Base-by-base conservation (phyloP, 2,797 vertebrate species). In the Salarias fasciatus region DNA sequence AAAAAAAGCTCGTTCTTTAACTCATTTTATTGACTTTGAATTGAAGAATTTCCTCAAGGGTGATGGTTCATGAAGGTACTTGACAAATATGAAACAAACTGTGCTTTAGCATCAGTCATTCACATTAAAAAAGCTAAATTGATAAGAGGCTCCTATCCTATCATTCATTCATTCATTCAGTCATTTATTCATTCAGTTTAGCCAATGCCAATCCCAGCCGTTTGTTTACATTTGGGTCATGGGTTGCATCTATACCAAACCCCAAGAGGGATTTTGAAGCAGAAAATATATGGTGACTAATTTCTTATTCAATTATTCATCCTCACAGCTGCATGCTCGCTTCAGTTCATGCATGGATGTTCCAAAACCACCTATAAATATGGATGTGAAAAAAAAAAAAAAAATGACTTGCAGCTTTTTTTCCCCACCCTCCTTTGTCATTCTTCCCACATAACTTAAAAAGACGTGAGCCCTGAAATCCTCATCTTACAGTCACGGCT, bases 391-490 rank as follows among this genome's bases (percentile, higher is more conserved):
- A 56, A 64, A 24, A 3, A 24, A 24, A 3, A 24, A 24, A 2
- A 24, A 24, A n/a, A n/a, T n/a, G 18, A 24, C 18, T 24, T 24
- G 24, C 18, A 24, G 18, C 24, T 3, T n/a, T n/a, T n/a, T n/a
- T n/a, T n/a, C n/a, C n/a, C 18, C 18, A 18, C 18, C 18, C 2
- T 3, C 18, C 18, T 24, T 24, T 57, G 53, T 71, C 63, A 45
- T 67, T 45, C 49, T 24, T 63, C 40, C 41, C 38, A 70, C 38
- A 40, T 69, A 62, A 67, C 49, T 62, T n/a, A 65, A 77, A n/a
- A 51, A 59, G 59, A 43, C 37, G 5, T 65, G 77, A 83, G 73
- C 69, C 45, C 50, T 75, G 60, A 80, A 86, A 81, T 85, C 65
- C 63, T 66, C 72, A 53, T 79, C 57, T 79, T 51, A 70, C 71